A percentile compares a stretch with the other conserved stretches of the same genome.
Conservation (phyloP, 2,888 invertebrate species). For the Thecocarcelia acutangulata region DNA sequence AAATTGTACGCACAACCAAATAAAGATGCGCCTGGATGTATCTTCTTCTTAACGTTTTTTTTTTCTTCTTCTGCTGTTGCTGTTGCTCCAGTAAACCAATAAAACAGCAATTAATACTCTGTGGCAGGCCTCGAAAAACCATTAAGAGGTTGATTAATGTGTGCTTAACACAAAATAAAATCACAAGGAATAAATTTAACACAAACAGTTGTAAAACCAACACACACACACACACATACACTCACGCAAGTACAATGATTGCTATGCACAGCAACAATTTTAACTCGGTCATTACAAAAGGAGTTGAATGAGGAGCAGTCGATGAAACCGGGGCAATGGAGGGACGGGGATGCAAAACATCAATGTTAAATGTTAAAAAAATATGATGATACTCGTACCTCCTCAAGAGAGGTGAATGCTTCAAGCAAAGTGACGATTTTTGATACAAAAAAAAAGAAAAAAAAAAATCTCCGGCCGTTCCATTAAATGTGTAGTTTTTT, state of each 20-base stretch:
- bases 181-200: constrained; percentile 60
- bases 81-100: constrained; percentile 67
- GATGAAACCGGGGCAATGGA: background rate
- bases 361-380: constrained; percentile 53
- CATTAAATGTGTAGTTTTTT: background rate
- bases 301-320: background rate
- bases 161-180: constrained; percentile 68
- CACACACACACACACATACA: background rate
- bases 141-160: constrained; percentile 70
- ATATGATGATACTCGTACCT: too few species aligned
- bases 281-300: constrained; percentile 57
- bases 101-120: constrained; percentile 69
- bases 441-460: constrained; percentile 26
- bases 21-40: background rate
- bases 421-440: constrained; percentile 61
- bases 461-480: constrained; percentile 10
- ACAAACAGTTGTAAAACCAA: constrained; percentile 50
- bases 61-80: constrained; percentile 15
- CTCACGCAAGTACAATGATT: background rate
- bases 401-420: constrained; percentile 56
- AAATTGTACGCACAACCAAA: background rate
- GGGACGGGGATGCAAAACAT: constrained; percentile 42
- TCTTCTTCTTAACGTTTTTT: constrained; percentile 9
- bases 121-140: constrained; percentile 69
- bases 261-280: constrained; percentile 2